Conservation (phyloP, 2,797 vertebrate genomes). For the Hyperoplus immaculatus region DNA sequence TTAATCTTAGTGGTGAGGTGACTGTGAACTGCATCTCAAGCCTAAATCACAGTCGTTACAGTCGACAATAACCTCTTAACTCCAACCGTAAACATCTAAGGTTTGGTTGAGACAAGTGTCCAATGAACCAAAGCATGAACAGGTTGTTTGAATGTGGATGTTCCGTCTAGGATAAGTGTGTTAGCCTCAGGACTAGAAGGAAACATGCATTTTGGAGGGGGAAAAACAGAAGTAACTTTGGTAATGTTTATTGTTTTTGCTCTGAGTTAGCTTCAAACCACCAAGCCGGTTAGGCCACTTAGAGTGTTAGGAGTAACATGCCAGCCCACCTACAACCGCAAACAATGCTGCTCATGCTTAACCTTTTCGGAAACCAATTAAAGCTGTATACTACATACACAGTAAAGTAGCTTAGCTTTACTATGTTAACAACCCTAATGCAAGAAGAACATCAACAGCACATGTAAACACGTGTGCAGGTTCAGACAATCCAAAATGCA, state of each 20-base stretch:
- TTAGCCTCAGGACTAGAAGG: background rate
- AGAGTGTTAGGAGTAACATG: background rate
- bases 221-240: background rate
- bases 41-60: conserved; percentile 7
- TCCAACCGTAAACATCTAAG: background rate
- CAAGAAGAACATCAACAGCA: background rate
- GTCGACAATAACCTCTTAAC: background rate
- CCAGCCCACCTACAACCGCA: background rate
- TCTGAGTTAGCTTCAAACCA: background rate
- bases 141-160: background rate
- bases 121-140: background rate
- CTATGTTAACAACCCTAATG: background rate
- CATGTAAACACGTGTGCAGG: background rate
- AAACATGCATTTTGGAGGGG: background rate
- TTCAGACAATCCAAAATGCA: background rate
- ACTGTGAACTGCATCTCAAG: conserved; percentile 23
- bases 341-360: background rate
- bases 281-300: background rate
- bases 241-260: background rate
- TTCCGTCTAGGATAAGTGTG: background rate
- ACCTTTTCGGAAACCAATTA: background rate
- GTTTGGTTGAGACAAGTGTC: background rate
- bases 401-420: background rate
- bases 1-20: conserved; percentile 24
- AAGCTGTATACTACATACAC: background rate